These are phyloP conservation scores for Crypturellus tataupa DNA, from an alignment of 2,797 vertebrate genomes.

Conservation along the genomic window DNA sequence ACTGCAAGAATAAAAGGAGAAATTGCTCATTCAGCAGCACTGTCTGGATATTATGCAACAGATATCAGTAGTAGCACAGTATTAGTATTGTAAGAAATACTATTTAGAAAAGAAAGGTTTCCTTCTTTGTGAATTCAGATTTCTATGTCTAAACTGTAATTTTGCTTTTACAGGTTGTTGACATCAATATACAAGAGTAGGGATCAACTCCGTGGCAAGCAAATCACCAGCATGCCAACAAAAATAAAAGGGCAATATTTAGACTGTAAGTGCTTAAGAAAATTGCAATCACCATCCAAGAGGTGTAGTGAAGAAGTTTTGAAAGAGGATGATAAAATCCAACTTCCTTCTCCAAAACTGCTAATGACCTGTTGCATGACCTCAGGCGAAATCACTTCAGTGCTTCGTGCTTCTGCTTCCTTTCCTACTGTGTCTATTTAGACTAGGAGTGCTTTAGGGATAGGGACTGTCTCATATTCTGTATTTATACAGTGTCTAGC, in stretches of 20 bases:
- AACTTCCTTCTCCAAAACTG: background rate
- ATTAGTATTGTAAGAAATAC: background rate
- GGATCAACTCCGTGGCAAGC: background rate
- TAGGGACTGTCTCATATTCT: conserved; percentile 42
- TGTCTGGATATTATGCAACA: background rate
- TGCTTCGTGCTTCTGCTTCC: background rate
- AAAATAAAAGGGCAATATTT: background rate
- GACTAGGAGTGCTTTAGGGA: conserved; percentile 17
- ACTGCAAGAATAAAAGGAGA: background rate
- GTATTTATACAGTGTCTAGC: conserved; percentile 45
- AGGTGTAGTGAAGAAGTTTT: background rate
- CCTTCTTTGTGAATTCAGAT: background rate
- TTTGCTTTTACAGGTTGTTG: background rate
- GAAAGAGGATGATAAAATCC: background rate
- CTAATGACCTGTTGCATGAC: background rate
- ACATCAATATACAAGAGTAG: background rate
- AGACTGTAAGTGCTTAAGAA: background rate
- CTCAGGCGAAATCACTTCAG: background rate
- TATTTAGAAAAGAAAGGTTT: background rate
- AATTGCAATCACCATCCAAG: background rate
- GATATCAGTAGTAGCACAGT: background rate
- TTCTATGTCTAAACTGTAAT: background rate
- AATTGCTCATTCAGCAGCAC: background rate
- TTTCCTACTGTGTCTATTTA: conserved; percentile 45
- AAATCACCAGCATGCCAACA: background rate